Evolutionary conservation across 2,113 vertebrate genomes (phyloP), one percentile per base, ranked within the genome.

Genomic region (Abramis brama): DNA sequence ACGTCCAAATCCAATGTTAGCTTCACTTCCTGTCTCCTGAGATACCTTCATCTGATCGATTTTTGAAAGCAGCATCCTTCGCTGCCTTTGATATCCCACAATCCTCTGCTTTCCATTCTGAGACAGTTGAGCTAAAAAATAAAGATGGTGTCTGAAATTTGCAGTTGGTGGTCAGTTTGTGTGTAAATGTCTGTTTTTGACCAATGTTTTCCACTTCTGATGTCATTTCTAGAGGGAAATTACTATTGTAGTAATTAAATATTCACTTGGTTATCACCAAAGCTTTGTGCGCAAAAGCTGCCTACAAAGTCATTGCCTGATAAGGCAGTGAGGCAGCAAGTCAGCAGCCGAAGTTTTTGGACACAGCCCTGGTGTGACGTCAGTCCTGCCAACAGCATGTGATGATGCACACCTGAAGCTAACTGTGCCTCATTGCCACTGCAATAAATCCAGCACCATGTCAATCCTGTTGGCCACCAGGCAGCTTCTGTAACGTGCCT

Each of bases 401-500:
- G 68, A 70, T 57, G 30, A 68, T 50, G 62, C 4, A 4, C 45
- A 70, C 66, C 66, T 83, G 30, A 83, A 71, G 81, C 30, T 39
- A 33, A 23, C 0, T 68, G 60, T 68, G 43, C 39, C 23, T 45
- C 78, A 80, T 52, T 11, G 1, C 27, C 0, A 10, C 45, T 66
- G 79, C 23, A 43, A 66, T 30, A 52, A 82, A 82, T 82, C 45
- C 79, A 50, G 43, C 2, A 52, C 33, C 45, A 30, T 52, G 62
- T 30, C 62, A 62, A 33, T 70, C 62, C 25, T 50, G 62, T 70
- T 52, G 59, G 62, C 79, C 43, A 82, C 10, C 27, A 70, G 19
- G 7, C 55, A 57, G 62, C 79, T 50, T 19, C 25, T 6, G 8
- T 30, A 45, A 52, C 17, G 6, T 66, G 62, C 62, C 25, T 52